phyloP scores from a whole-genome alignment of 2,113 vertebrate species.

The Podiceps cristatus region DNA sequence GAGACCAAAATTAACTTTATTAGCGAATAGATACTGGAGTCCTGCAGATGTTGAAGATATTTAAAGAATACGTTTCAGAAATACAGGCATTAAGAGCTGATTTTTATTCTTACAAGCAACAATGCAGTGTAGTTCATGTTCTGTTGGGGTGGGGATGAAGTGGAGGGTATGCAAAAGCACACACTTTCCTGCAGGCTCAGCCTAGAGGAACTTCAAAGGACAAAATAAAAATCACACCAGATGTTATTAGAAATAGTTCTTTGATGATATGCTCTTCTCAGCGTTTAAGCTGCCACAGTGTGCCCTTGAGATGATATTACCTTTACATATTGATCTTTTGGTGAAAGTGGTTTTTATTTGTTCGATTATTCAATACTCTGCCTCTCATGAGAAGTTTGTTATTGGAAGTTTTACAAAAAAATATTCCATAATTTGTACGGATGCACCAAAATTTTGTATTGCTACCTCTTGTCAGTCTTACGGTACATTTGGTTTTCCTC shows the following conservation, averaged over 20 bases:
- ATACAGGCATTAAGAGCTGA: background rate
- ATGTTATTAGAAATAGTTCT: constrained; percentile 30
- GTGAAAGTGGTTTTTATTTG: background rate
- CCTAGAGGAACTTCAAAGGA: constrained; percentile 39
- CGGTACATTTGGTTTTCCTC: accelerated
- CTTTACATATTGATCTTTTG: constrained; percentile 18
- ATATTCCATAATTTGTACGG: background rate
- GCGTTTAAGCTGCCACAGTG: background rate
- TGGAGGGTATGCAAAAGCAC: background rate
- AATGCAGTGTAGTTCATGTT: background rate
- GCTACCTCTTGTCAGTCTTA: background rate
- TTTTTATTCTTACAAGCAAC: background rate
- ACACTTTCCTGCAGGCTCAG: background rate
- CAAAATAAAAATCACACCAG: background rate
- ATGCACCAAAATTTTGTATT: background rate
- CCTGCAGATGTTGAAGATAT: background rate
- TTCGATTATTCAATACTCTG: background rate
- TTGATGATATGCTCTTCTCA: constrained; percentile 1
- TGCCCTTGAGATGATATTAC: constrained; percentile 25
- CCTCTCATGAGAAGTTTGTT: background rate
- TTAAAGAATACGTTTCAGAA: background rate
- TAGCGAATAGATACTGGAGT: background rate
- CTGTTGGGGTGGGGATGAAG: background rate
- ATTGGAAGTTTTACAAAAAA: background rate
- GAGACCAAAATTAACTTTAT: background rate